Percentiles rank a stretch among this genome's conserved stretches.
These are phyloP conservation scores for Tragelaphus scriptus DNA, from an alignment of 2,113 vertebrate species.

Conservation along the genomic window DNA sequence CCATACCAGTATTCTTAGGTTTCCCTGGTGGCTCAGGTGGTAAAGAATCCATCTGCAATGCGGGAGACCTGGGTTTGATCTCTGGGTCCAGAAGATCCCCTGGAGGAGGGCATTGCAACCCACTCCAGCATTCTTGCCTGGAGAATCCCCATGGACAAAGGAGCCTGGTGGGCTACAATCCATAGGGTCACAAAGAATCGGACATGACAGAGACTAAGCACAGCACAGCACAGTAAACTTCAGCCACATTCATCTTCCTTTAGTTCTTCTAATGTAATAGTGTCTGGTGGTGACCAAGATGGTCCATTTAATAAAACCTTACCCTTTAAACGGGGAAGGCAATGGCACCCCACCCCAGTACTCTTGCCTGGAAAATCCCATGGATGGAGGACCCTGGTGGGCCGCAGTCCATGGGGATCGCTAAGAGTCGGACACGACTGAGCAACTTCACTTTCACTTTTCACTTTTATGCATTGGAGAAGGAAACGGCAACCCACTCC, in stretches of 20 bases:
- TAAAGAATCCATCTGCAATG: neutral
- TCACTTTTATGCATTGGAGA: too few species aligned
- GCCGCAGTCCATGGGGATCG: too few species aligned
- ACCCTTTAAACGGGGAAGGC: neutral
- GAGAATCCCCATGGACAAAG: neutral
- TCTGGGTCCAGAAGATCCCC: neutral
- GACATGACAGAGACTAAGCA: neutral
- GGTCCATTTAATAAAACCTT: neutral
- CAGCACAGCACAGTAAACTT: neutral
- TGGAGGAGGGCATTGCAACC: neutral
- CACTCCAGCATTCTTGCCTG: neutral
- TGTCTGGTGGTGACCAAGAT: neutral
- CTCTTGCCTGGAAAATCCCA: too few species aligned
- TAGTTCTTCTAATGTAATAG: neutral
- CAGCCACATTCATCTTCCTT: neutral
- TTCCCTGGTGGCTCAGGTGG: neutral
- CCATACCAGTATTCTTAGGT: neutral
- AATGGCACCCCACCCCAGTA: too few species aligned
- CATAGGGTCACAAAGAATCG: neutral
- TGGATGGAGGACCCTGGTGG: too few species aligned
- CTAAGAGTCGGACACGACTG: too few species aligned
- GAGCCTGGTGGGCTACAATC: neutral
- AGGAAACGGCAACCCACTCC: too few species aligned
- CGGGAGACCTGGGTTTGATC: neutral
- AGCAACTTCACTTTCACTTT: too few species aligned